phyloP scores from a whole-genome alignment of 2,113 vertebrate species.

The Etia nguti region DNA sequence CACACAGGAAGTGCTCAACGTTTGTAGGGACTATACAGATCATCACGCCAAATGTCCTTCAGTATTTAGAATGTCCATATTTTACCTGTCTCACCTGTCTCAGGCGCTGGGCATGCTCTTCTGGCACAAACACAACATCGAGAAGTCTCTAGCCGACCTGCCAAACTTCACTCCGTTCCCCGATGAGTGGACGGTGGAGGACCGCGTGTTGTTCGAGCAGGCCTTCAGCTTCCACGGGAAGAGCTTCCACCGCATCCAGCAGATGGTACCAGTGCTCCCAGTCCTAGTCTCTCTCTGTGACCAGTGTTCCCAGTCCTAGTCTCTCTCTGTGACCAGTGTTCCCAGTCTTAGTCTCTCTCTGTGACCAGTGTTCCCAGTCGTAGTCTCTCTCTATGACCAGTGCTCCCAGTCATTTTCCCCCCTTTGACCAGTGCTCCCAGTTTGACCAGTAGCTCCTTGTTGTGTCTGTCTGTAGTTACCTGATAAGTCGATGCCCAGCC shows the following conservation, averaged over 20 bases:
- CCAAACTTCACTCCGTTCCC: conserved; percentile 97
- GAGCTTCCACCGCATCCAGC: conserved; percentile 94
- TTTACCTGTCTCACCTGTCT: background rate
- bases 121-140: conserved; percentile 97
- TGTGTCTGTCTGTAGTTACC: conserved; percentile 79
- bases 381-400: accelerated
- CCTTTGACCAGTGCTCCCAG: background rate
- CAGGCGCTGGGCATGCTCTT: conserved; percentile 97
- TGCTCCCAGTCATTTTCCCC: accelerated
- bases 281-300: accelerated
- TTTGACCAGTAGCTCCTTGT: background rate
- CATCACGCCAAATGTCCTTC: background rate
- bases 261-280: conserved; percentile 77
- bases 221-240: conserved; percentile 97
- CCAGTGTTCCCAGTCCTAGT: background rate
- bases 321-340: accelerated
- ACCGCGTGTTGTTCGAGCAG: conserved; percentile 93
- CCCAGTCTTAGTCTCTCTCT: accelerated
- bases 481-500: conserved; percentile 92
- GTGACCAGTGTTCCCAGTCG: background rate
- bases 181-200: conserved; percentile 97
- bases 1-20: background rate
- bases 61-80: background rate
- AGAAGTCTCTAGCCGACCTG: conserved; percentile 92
- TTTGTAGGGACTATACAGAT: background rate